These are phyloP conservation scores for Aramus guarauna DNA, from an alignment of 2,113 vertebrate species.

Conservation along the genomic window DNA sequence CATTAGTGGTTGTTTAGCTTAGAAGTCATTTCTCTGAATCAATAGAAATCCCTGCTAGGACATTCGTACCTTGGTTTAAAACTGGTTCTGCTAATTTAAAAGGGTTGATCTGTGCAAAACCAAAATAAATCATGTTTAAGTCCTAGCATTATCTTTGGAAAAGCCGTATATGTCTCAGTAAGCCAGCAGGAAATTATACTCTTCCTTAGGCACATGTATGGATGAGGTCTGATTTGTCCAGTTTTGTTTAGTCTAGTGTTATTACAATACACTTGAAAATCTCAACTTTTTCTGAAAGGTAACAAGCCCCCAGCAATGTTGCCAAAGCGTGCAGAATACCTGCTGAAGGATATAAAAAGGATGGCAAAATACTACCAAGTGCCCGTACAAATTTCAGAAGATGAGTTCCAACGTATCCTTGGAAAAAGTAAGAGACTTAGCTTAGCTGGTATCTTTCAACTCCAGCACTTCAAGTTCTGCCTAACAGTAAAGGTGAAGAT, in stretches of 20 bases:
- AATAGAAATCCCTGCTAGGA: neutral
- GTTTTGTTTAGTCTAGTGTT: neutral
- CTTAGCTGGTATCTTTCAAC: neutral
- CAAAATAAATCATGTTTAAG: neutral
- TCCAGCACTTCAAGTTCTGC: neutral
- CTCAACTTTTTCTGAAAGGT: conserved; percentile 66
- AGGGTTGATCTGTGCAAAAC: neutral
- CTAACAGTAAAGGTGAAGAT: neutral
- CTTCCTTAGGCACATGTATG: neutral
- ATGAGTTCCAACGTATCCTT: conserved; percentile 70
- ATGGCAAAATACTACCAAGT: conserved; percentile 76
- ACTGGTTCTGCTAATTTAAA: neutral
- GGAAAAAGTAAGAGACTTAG: conserved; percentile 75
- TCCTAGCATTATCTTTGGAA: neutral
- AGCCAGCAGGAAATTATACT: neutral
- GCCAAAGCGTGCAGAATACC: conserved; percentile 79
- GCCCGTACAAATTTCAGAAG: conserved; percentile 60
- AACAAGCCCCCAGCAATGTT: conserved; percentile 82
- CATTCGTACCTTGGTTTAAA: neutral
- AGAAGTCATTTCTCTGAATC: neutral
- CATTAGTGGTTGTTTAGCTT: neutral
- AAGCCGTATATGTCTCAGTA: neutral
- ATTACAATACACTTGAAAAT: neutral
- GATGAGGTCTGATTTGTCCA: neutral
- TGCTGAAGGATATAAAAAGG: conserved; percentile 74